Percentiles rank a stretch among this genome's conserved stretches.
Evolutionary conservation across 2,113 vertebrate species (phyloP).

Genomic region (Cairina moschata): DNA sequence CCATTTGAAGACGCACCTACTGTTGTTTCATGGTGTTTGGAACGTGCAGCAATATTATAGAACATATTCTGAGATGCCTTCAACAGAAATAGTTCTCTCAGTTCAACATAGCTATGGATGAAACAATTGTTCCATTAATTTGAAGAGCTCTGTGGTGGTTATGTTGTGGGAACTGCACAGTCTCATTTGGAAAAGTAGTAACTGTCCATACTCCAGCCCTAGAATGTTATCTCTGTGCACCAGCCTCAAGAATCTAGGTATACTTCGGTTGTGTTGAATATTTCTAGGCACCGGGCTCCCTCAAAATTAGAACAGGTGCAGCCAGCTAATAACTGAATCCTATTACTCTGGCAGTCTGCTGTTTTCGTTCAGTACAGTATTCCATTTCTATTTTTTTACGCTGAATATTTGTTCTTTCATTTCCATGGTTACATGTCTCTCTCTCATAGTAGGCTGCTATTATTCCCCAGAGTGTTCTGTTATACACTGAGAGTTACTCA

Average conservation of each 20-base stretch:
- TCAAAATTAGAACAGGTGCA: background rate
- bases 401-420: constrained; percentile 1
- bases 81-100: background rate
- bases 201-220: background rate
- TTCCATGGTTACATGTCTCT: background rate
- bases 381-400: background rate
- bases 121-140: background rate
- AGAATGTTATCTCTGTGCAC: background rate
- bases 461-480: background rate
- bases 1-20: background rate
- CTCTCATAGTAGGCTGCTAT: constrained; percentile 13
- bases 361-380: background rate
- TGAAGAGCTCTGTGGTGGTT: constrained; percentile 8
- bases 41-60: background rate
- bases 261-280: background rate
- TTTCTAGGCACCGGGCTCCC: background rate
- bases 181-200: background rate
- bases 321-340: background rate
- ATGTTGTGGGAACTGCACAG: background rate
- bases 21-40: background rate
- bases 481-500: background rate
- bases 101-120: background rate
- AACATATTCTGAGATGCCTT: background rate
- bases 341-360: background rate
- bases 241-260: background rate